Percentiles rank a stretch among this genome's conserved stretches.
Evolutionary conservation across 1,140 invertebrate genomes (phyloP).

Genomic region (Lepidostoma basale): DNA sequence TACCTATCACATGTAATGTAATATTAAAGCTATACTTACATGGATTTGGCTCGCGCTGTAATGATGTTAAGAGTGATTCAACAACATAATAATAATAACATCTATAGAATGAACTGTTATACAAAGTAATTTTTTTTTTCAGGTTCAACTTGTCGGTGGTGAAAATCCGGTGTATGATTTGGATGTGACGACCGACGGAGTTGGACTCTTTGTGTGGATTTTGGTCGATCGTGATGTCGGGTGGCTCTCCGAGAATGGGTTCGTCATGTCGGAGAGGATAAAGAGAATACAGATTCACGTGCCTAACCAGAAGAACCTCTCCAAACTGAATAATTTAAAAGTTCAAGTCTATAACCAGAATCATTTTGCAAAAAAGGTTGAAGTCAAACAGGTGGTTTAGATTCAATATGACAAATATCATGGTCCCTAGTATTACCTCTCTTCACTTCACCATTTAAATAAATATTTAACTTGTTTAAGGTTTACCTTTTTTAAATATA

Average conservation of each 20-base stretch:
- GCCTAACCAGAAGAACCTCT: background rate
- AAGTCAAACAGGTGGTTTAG: constrained; percentile 3
- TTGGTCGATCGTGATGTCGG: constrained; percentile 31
- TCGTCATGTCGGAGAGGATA: constrained; percentile 34
- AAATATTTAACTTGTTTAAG: too few species aligned
- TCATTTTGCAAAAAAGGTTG: background rate
- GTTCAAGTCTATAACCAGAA: background rate
- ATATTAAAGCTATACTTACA: too few species aligned
- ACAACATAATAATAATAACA: too few species aligned
- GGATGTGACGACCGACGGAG: constrained; percentile 24
- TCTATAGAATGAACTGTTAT: too few species aligned
- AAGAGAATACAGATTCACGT: constrained; percentile 28
- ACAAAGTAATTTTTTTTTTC: too few species aligned
- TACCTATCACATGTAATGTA: too few species aligned
- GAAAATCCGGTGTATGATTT: constrained; percentile 21
- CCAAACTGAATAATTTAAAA: constrained; percentile 1
- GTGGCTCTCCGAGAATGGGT: constrained; percentile 42
- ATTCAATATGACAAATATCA: too few species aligned
- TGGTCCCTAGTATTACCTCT: too few species aligned
- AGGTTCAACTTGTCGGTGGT: constrained; percentile 17
- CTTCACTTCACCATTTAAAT: too few species aligned
- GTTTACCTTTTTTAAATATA: too few species aligned
- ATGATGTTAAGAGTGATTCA: too few species aligned
- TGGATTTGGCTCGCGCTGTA: too few species aligned
- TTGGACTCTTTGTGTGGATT: constrained; percentile 38